Evolutionary conservation across 2,888 invertebrate species (phyloP), one percentile per base, ranked within the genome.

Genomic region (Lithosia quadra): DNA sequence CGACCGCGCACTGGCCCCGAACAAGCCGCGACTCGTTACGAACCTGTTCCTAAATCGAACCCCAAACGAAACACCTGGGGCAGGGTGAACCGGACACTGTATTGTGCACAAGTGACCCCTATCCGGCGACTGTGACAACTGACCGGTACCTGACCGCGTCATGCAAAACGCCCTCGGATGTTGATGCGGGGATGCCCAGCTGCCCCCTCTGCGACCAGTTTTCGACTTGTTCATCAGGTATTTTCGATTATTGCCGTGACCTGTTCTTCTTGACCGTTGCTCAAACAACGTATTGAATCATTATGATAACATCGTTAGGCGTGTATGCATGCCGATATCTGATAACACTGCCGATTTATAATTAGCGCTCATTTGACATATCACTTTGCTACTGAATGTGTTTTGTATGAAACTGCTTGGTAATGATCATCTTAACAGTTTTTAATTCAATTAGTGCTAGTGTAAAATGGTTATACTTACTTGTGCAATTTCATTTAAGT

Each of bases 21-120:
- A 58, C 70, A 69, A 78, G 63, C 73, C 77, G 71, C 75, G 70
- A 61, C 73, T 56, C 69, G 62, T 68, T 77, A 76, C 77, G 73
- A 86, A 90, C 89, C 90, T 86, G 91, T 84, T 88, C 83, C 84
- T 66, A 77, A 82, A 81, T 78, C 83, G 83, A 82, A 87, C 87
- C 87, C 88, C 83, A 76, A 77, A 81, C 74, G 69, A 78, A 72
- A 72, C 78, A 79, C 84, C 81, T 79, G 81, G 81, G 82, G 82
- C 81, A 81, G 86, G 86, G 87, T 85, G 84, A 84, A 88, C 86
- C 85, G 92, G 91, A 91, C 92, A 87, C 83, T 85, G 79, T 84
- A 90, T 92, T 92, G 91, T 92, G 89, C 81, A 86, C 88, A 81
- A 90, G 90, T 93, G 93, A 93, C 93, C 94, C 92, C 86, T 86